Conservation (phyloP, 2,888 invertebrate species). For the Agapostemon virescens region DNA sequence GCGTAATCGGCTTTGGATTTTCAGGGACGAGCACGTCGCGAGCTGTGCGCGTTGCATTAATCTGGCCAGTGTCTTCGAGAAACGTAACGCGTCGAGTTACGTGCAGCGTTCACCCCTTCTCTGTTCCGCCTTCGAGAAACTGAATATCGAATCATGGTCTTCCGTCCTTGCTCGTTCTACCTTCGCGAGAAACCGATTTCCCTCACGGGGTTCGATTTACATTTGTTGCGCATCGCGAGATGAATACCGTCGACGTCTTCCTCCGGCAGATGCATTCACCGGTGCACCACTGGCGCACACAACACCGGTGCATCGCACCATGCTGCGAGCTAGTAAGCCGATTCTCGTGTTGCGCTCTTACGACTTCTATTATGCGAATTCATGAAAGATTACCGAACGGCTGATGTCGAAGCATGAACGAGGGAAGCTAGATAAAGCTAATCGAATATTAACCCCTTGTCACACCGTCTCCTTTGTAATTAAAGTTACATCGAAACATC, state of each 20-base stretch:
- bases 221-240: slow-evolving; percentile 44
- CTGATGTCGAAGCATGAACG: background rate
- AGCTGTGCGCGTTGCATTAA: slow-evolving; percentile 26
- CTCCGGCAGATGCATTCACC: background rate
- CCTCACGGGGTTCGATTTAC: slow-evolving; percentile 32
- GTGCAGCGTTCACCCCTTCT: slow-evolving; percentile 42
- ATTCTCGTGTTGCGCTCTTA: slow-evolving; percentile 33
- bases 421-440: background rate
- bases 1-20: slow-evolving; percentile 50
- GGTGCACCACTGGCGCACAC: background rate
- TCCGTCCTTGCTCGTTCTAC: background rate
- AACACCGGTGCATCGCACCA: background rate
- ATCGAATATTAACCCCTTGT: too few relatives aligned
- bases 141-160: slow-evolving; percentile 63
- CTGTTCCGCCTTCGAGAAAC: slow-evolving; percentile 35
- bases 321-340: slow-evolving; percentile 18
- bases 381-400: background rate
- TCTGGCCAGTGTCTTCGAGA: slow-evolving; percentile 36
- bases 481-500: too few relatives aligned
- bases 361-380: slow-evolving; percentile 11
- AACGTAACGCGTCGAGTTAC: slow-evolving; percentile 40
- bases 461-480: too few relatives aligned
- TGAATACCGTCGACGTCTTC: slow-evolving; percentile 26
- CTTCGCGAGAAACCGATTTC: slow-evolving; percentile 6
- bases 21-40: slow-evolving; percentile 1